Base-by-base conservation (phyloP, 2,797 vertebrate species). In the Sebastes minor region DNA sequence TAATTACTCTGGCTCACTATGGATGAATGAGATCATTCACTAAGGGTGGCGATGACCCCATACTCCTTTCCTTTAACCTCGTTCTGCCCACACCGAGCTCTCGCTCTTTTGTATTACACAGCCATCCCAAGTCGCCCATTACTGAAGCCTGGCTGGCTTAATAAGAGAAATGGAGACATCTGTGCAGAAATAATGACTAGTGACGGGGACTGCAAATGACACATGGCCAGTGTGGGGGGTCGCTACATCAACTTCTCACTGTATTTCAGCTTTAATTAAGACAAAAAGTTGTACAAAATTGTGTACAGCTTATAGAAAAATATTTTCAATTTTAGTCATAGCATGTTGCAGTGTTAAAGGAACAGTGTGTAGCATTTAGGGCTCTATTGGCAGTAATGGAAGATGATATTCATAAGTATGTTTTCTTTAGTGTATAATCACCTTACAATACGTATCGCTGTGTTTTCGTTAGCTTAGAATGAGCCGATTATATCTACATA, bases 141-240 rank as follows among this genome's bases (percentile, higher is more conserved):
- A 90, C 75, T 62, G 71, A 91, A 80, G 87, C 81, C 78, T 65
- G 74, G 49, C 56, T 82, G 68, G 80, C 78, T 88, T 89, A 88
- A 86, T 83, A 90, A 89, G 70, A 91, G 74, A 85, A 89, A 90
- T 64, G 42, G 77, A 85, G 83, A 91, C 91, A 91, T 90, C 83
- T 84, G 82, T 74, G 73, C 77, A 81, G 82, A 88, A 78, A 86
- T 80, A 86, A 89, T 72, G 71, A 85, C 59, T 13, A 81, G 71
- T 79, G 72, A 85, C 38, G 14, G 75, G 60, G 46, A 85, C 68
- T 71, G 71, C 76, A 83, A 81, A 73, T n/a, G 22, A 80, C 77
- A 83, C 66, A 77, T 27, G 56, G 71, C 2, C 6, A 75, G 27
- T 3, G 33, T n/a, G 42, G 55, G 11, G 63, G 42, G 46, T 23